A percentile compares a stretch with the other conserved stretches of the same genome.
Evolutionary conservation across 1,140 invertebrate genomes (phyloP).

Genomic region (Tetragonula clypearis): DNA sequence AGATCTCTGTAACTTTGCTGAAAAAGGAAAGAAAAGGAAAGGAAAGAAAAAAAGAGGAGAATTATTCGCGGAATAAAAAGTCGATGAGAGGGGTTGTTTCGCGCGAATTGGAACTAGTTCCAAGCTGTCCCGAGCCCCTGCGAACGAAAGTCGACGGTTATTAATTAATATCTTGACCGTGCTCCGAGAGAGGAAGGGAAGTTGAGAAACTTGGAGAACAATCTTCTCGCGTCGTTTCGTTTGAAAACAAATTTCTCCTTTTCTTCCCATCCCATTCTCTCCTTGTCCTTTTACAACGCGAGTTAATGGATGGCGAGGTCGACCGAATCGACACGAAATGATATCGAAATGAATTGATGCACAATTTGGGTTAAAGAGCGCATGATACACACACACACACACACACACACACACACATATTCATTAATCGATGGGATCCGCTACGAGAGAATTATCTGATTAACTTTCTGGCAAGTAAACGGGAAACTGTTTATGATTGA

Average conservation of each 20-base stretch:
- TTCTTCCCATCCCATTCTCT: not conserved
- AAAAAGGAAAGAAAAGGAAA: not conserved
- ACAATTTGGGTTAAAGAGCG: no score
- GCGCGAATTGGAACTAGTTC: not conserved
- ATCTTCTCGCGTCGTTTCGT: not conserved
- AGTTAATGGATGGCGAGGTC: no score
- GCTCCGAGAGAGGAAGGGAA: not conserved
- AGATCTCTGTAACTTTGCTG: not conserved
- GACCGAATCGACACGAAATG: no score
- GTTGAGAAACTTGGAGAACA: not conserved
- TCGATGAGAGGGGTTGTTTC: not conserved
- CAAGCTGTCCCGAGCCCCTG: not conserved
- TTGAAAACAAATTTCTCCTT: not conserved
- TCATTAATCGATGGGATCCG: no score
- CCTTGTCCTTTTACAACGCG: no score
- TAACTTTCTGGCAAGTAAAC: no score
- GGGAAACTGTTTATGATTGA: no score
- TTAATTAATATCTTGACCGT: constrained; percentile 17
- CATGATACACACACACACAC: no score
- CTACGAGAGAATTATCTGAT: no score
- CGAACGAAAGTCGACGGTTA: not conserved
- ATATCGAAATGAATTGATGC: no score
- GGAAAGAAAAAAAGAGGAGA: not conserved
- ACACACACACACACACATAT: no score
- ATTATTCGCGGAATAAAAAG: not conserved